Conservation (phyloP, 2,113 vertebrate genomes). For the Chamaetylas fuelleborni region DNA sequence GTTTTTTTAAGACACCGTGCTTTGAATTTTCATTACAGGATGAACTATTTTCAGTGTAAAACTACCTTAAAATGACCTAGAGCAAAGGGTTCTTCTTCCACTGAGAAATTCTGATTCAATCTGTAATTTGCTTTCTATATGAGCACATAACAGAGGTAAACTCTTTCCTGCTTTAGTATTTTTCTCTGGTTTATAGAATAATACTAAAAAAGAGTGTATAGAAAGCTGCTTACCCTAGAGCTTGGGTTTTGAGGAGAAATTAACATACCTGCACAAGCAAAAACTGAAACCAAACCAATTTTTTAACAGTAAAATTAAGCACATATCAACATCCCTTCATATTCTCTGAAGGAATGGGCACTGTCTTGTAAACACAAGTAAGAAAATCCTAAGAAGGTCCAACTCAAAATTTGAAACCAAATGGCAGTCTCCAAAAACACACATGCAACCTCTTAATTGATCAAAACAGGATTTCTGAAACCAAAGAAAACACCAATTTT, state of each 20-base stretch:
- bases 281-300: not conserved
- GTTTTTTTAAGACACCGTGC: not conserved
- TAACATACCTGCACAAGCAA: not conserved
- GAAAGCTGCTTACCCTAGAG: not conserved
- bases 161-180: not conserved
- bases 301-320: not conserved
- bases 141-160: not conserved
- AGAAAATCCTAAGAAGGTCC: not conserved
- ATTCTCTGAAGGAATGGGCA: not conserved
- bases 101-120: not conserved
- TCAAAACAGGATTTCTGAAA: not conserved
- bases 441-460: not conserved
- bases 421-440: not conserved
- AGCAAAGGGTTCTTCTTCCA: not conserved
- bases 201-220: not conserved
- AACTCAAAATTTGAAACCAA: not conserved
- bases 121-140: not conserved
- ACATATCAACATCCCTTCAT: not conserved
- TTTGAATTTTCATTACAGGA: not conserved
- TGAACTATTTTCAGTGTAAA: not conserved
- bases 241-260: not conserved
- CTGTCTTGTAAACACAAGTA: rapidly evolving
- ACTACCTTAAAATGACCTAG: not conserved
- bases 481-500: not conserved
- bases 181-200: not conserved